Evolutionary conservation across 2,113 vertebrate genomes (phyloP).

Genomic region (human): GRCh38 chr2:231374501-231375000

Average conservation of each 20-base stretch:
- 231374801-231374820: background rate
- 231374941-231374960: rapidly evolving
- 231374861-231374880: background rate
- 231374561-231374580: background rate
- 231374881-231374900: background rate
- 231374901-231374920: background rate
- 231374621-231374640: background rate
- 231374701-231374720: background rate
- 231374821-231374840: background rate
- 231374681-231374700: background rate
- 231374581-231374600: background rate
- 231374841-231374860: background rate
- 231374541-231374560: background rate
- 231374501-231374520: background rate
- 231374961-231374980: background rate
- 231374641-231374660: background rate
- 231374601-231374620: background rate
- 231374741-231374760: background rate
- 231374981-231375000: too few relatives aligned
- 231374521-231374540: background rate
- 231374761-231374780: background rate
- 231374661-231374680: background rate
- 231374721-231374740: background rate
- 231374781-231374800: background rate
- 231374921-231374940: background rate